Conservation (phyloP, 35 echinoderm and acorn worm species). For the Chiridota heheva region DNA sequence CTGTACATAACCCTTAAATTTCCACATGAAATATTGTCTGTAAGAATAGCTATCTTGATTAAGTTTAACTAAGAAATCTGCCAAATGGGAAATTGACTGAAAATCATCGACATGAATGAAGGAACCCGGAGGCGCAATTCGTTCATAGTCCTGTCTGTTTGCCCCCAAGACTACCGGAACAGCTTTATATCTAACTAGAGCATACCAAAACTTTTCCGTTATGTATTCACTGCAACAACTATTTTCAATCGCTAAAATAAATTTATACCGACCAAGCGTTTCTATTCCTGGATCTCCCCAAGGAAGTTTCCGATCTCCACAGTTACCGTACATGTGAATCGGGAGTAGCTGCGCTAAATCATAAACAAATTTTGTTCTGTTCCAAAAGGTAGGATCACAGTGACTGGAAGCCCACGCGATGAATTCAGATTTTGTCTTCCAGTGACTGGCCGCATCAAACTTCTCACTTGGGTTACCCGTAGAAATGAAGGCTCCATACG, state of each 20-base stretch:
- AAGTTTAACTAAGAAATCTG: background rate
- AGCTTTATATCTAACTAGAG: background rate
- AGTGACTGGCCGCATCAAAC: no score
- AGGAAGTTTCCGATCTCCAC: slow-evolving; percentile 13
- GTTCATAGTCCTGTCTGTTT: background rate
- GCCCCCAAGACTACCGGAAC: slow-evolving; percentile 17
- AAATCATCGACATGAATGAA: slow-evolving; percentile 27
- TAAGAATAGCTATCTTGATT: background rate
- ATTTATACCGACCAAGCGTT: slow-evolving; percentile 36
- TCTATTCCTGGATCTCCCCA: background rate
- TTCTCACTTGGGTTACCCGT: background rate
- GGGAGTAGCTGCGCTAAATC: background rate
- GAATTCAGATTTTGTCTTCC: background rate
- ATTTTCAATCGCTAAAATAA: slow-evolving; percentile 52
- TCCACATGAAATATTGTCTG: slow-evolving; percentile 37
- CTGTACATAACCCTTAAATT: background rate
- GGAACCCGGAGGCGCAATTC: slow-evolving; percentile 6
- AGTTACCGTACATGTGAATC: slow-evolving; percentile 25
- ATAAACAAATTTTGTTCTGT: slow-evolving; percentile 12
- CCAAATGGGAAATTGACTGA: background rate
- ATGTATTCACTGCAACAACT: slow-evolving; percentile 48
- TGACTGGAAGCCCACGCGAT: slow-evolving; percentile 14
- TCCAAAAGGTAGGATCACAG: slow-evolving; percentile 16
- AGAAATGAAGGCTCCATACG: slow-evolving; percentile 1
- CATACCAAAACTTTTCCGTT: slow-evolving; percentile 57